These are phyloP conservation scores for Syngnathus typhle DNA, from an alignment of 2,113 vertebrate genomes.

Conservation along the genomic window DNA sequence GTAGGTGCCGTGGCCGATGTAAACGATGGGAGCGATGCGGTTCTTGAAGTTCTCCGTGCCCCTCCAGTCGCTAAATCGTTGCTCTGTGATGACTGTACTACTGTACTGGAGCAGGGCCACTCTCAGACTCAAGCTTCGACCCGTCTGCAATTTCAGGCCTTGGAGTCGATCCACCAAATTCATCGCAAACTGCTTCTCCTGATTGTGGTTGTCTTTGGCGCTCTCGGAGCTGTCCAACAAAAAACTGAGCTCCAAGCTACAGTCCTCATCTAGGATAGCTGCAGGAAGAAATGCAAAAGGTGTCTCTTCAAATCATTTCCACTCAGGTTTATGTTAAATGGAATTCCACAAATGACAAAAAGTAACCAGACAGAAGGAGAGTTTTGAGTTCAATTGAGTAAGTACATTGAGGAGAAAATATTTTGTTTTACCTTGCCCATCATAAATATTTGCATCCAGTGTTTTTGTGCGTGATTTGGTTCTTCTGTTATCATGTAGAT, in stretches of 20 bases:
- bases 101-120: conserved; percentile 87
- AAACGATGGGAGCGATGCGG: conserved; percentile 71
- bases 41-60: conserved; percentile 78
- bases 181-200: conserved; percentile 80
- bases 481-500: conserved; percentile 64
- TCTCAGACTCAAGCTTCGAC: conserved; percentile 73
- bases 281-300: conserved; percentile 14
- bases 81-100: conserved; percentile 82
- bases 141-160: conserved; percentile 69
- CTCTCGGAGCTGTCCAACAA: conserved; percentile 88
- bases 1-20: conserved; percentile 86
- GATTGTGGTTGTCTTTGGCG: conserved; percentile 80
- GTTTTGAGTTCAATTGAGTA: too few species aligned
- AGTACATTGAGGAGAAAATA: background rate
- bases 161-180: conserved; percentile 78
- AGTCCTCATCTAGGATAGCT: conserved; percentile 79
- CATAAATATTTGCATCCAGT: conserved; percentile 59
- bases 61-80: conserved; percentile 81
- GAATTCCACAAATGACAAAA: background rate
- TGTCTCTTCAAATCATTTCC: background rate
- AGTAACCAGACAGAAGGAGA: too few species aligned
- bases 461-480: conserved; percentile 55
- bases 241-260: conserved; percentile 81
- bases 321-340: background rate
- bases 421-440: conserved; percentile 61